Evolutionary conservation across 2,797 vertebrate species (phyloP).

Genomic region (Moxostoma hubbsi): DNA sequence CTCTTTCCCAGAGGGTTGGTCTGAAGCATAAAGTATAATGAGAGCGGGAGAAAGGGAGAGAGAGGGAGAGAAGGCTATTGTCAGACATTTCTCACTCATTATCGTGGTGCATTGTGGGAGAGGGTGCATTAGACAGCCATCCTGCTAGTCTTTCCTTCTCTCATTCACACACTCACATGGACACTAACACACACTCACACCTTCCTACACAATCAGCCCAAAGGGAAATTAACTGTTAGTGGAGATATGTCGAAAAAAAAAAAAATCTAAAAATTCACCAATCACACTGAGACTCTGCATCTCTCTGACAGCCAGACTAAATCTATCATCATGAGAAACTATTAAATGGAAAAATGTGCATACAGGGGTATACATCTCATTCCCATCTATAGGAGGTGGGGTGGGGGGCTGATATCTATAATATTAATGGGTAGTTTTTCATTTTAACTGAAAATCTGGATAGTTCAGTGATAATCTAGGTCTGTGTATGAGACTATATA

Average conservation of each 20-base stretch:
- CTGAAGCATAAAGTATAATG: slow-evolving; percentile 40
- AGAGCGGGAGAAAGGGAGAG: slow-evolving; percentile 42
- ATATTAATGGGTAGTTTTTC: too few species aligned
- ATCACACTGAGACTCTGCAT: slow-evolving; percentile 15
- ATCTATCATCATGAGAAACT: background rate
- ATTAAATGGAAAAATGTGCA: background rate
- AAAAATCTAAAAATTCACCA: slow-evolving; percentile 45
- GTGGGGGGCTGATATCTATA: too few species aligned
- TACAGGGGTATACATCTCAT: background rate
- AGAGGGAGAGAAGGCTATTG: slow-evolving; percentile 47
- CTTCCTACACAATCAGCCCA: slow-evolving; percentile 36
- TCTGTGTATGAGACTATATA: too few species aligned
- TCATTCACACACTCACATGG: slow-evolving; percentile 27
- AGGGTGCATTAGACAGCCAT: slow-evolving; percentile 60
- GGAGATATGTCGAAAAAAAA: slow-evolving; percentile 50
- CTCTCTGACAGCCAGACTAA: slow-evolving; percentile 22
- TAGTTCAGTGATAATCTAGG: too few species aligned
- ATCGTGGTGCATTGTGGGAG: slow-evolving; percentile 67
- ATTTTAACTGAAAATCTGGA: too few species aligned
- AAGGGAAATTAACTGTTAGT: slow-evolving; percentile 41
- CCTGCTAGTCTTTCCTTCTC: slow-evolving; percentile 14
- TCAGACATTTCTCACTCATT: slow-evolving; percentile 72
- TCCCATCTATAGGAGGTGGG: background rate
- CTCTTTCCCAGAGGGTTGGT: slow-evolving; percentile 39
- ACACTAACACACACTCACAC: slow-evolving; percentile 32